These are phyloP conservation scores for Marisa cornuarietis DNA, from an alignment of 1,140 invertebrate genomes.

Conservation along the genomic window DNA sequence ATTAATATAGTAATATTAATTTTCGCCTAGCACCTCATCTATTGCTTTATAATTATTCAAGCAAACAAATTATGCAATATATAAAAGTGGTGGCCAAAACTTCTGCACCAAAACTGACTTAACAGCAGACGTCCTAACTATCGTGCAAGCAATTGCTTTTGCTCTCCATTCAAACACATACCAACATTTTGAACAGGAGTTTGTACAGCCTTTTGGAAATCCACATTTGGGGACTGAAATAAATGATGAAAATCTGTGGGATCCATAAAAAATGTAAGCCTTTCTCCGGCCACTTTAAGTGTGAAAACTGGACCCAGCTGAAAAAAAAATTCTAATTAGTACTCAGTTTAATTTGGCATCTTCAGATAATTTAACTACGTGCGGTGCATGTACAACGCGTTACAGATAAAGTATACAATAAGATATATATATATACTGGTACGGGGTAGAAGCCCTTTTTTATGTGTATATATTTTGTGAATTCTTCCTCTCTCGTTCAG, in stretches of 20 bases:
- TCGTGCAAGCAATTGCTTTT: not conserved
- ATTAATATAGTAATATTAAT: too few species aligned
- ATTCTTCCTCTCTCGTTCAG: not conserved
- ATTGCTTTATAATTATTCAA: too few species aligned
- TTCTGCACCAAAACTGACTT: too few species aligned
- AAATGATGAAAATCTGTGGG: slow-evolving; percentile 50
- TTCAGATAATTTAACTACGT: not conserved
- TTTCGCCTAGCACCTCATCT: too few species aligned
- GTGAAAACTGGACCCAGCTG: slow-evolving; percentile 57
- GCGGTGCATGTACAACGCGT: not conserved
- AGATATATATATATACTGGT: too few species aligned
- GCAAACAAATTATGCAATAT: too few species aligned
- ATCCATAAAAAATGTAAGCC: slow-evolving; percentile 54
- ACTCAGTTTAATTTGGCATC: not conserved
- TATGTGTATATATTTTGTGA: not conserved
- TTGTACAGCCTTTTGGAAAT: slow-evolving; percentile 57
- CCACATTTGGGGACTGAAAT: slow-evolving; percentile 48
- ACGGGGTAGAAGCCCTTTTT: too few species aligned
- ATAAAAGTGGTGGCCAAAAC: too few species aligned
- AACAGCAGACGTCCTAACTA: too few species aligned
- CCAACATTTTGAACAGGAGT: slow-evolving; percentile 47
- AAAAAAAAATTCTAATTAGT: slow-evolving; percentile 21
- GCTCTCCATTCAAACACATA: slow-evolving; percentile 15
- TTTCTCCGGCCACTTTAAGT: slow-evolving; percentile 52
- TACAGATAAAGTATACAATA: too few species aligned